Evolutionary conservation across 2,888 invertebrate genomes (phyloP).

Genomic region (Melieria crassipennis): DNA sequence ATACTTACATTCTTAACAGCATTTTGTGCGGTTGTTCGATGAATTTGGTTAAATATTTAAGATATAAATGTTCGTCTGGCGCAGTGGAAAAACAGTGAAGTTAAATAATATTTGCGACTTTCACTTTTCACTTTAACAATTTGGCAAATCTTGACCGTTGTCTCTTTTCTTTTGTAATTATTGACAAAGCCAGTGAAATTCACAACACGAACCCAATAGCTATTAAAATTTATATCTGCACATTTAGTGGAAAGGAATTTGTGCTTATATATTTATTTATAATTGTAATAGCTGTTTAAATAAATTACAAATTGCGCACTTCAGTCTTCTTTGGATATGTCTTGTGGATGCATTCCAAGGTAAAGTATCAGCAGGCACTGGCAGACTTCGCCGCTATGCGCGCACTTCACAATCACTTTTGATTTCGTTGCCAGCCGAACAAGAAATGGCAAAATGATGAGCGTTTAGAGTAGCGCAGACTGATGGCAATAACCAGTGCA

Average conservation of each 20-base stretch:
- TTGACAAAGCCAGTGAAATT: neutral
- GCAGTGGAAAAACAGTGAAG: constrained; percentile 4
- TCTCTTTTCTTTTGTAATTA: neutral
- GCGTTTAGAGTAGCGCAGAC: constrained; percentile 59
- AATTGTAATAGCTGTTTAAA: too few species aligned
- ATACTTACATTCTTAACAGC: constrained; percentile 44
- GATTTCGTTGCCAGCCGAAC: constrained; percentile 65
- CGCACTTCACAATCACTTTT: constrained; percentile 62
- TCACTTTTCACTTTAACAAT: constrained; percentile 33
- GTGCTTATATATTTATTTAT: too few species aligned
- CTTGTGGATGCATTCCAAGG: constrained; percentile 28
- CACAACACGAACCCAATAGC: neutral
- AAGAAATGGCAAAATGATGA: constrained; percentile 63
- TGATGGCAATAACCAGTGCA: constrained; percentile 31
- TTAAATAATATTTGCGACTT: constrained; percentile 23
- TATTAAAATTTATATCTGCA: neutral
- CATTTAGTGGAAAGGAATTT: neutral
- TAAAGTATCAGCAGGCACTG: constrained; percentile 24
- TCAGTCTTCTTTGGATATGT: neutral
- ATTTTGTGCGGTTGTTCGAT: constrained; percentile 34
- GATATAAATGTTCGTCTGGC: constrained; percentile 1
- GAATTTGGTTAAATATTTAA: neutral
- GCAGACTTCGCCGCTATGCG: constrained; percentile 36
- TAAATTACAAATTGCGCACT: too few species aligned
- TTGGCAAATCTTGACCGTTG: constrained; percentile 4